Evolutionary conservation across 2,113 vertebrate genomes (phyloP).

Genomic region (Chaenogobius annularis): DNA sequence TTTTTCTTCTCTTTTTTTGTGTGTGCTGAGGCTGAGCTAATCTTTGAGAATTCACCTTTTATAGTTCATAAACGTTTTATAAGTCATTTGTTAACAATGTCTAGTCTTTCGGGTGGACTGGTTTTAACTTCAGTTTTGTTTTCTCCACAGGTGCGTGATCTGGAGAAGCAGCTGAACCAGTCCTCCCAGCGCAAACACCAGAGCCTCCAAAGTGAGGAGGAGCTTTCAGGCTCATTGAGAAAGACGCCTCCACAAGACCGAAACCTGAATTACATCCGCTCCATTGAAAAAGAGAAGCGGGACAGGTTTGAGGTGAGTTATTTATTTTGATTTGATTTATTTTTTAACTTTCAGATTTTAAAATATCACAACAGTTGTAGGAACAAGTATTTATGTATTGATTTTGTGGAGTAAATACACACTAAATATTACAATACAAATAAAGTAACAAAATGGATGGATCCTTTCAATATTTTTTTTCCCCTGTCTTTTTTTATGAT

Average conservation of each 20-base stretch:
- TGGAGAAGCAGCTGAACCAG: conserved; percentile 84
- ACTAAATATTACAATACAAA: no score
- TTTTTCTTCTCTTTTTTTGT: background rate
- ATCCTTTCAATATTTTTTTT: no score
- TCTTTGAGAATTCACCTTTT: background rate
- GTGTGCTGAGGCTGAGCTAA: background rate
- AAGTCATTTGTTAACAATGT: background rate
- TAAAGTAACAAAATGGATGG: no score
- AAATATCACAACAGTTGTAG: no score
- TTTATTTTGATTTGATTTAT: no score
- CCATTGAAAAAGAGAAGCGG: conserved; percentile 85
- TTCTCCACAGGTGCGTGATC: conserved; percentile 82
- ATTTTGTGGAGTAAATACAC: no score
- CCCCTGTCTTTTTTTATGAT: no score
- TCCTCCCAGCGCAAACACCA: conserved; percentile 57
- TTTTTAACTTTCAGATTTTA: no score
- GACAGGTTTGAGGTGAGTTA: conserved; percentile 82
- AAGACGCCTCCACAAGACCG: conserved; percentile 79
- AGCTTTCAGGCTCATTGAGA: conserved; percentile 57
- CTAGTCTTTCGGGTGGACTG: background rate
- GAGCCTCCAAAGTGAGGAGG: conserved; percentile 53
- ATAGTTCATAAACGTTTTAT: background rate
- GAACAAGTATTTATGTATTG: no score
- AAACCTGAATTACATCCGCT: conserved; percentile 83
- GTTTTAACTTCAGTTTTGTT: background rate